phyloP scores from a whole-genome alignment of 2,113 vertebrate genomes.

The Arizona elegans region DNA sequence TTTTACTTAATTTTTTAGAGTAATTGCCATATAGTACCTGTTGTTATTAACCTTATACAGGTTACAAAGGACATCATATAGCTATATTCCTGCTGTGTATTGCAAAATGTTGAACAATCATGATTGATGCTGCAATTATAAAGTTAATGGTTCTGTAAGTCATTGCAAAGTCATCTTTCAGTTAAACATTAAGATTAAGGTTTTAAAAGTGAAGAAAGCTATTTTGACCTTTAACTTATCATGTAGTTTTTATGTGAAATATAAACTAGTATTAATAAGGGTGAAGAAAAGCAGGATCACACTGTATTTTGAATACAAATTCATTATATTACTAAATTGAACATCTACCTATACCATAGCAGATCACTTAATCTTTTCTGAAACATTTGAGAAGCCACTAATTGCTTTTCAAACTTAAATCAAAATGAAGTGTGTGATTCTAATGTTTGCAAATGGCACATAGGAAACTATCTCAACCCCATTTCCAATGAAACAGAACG shows the following conservation, averaged over 20 bases:
- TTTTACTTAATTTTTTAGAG: not conserved
- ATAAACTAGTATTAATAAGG: conserved; percentile 12
- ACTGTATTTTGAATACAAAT: conserved; percentile 8
- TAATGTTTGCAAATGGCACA: not conserved
- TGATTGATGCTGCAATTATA: not conserved
- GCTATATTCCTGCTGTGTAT: not conserved
- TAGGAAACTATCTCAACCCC: not conserved
- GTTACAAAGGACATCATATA: not conserved
- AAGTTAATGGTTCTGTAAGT: conserved; percentile 23
- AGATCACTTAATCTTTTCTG: not conserved
- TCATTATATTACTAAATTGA: conserved; percentile 16
- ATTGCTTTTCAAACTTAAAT: not conserved
- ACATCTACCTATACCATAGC: not conserved
- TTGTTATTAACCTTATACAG: conserved; percentile 7
- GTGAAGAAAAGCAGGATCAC: not conserved
- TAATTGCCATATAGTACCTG: not conserved
- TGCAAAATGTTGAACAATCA: conserved; percentile 19
- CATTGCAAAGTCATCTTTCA: conserved; percentile 28
- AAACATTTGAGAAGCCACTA: not conserved
- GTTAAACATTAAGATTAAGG: not conserved
- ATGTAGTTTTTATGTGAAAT: not conserved
- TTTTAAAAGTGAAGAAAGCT: rapidly evolving
- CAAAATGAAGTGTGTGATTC: not conserved
- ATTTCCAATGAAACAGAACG: not conserved
- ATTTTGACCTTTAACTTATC: not conserved